Evolutionary conservation across 2,888 invertebrate genomes (phyloP).

Genomic region (Odontomyia ornata): DNA sequence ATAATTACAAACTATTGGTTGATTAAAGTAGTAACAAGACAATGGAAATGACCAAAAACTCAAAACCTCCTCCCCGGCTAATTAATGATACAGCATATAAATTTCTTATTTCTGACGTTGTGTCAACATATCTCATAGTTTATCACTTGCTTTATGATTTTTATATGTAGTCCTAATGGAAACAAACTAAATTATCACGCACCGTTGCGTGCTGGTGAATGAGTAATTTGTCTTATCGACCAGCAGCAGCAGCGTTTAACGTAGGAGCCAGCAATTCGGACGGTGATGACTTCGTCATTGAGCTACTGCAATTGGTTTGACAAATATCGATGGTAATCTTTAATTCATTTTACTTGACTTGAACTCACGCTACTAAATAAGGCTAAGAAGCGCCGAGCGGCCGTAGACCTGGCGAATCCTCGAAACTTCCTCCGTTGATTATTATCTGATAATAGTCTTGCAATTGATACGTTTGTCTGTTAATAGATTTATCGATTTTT

Average conservation of each 20-base stretch:
- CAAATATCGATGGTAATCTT: neutral
- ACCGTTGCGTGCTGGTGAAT: neutral
- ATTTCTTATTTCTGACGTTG: neutral
- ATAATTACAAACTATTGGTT: too few species aligned
- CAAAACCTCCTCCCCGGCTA: too few species aligned
- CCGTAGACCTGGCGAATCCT: too few species aligned
- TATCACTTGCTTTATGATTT: conserved; percentile 10
- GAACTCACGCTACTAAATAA: neutral
- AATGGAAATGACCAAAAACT: too few species aligned
- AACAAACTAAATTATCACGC: conserved; percentile 11
- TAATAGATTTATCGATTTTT: neutral
- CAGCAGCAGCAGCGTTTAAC: neutral
- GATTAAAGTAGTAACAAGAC: too few species aligned
- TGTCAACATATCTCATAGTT: neutral
- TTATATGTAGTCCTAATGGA: neutral
- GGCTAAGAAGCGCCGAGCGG: too few species aligned
- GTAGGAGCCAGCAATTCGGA: neutral
- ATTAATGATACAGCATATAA: neutral
- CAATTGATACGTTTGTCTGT: neutral
- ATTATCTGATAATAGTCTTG: conserved; percentile 5
- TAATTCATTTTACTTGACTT: neutral
- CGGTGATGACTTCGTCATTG: neutral
- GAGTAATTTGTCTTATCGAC: conserved; percentile 1
- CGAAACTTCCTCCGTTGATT: neutral
- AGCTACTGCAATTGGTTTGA: neutral